phyloP scores from a whole-genome alignment of 2,888 invertebrate species.

The Conchocele bisecta region DNA sequence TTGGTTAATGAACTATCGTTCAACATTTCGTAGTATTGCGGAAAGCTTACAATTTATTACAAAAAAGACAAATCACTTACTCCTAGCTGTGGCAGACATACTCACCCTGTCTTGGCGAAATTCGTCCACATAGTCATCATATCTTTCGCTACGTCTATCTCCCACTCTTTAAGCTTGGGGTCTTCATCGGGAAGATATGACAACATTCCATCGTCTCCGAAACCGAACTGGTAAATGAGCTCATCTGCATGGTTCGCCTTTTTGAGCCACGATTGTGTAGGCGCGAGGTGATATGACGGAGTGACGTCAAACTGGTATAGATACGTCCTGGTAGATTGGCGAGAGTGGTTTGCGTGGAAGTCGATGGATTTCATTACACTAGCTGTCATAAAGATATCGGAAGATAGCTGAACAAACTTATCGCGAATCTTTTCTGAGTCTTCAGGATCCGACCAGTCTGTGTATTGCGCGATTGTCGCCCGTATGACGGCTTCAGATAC shows the following conservation, averaged over 20 bases:
- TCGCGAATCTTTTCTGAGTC: background rate
- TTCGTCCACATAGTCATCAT: slow-evolving; percentile 98
- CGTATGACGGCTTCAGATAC: background rate
- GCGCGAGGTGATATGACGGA: background rate
- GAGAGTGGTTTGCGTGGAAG: background rate
- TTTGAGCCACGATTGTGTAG: slow-evolving; percentile 1
- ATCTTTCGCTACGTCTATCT: slow-evolving; percentile 91
- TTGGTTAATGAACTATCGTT: too few relatives aligned
- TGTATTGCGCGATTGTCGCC: too few relatives aligned
- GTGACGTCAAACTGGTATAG: background rate
- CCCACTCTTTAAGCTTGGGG: slow-evolving; percentile 90
- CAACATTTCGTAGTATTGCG: too few relatives aligned
- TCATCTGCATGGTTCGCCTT: background rate
- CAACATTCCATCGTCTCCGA: slow-evolving; percentile 63
- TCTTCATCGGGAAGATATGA: slow-evolving; percentile 82
- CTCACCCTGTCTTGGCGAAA: slow-evolving; percentile 95
- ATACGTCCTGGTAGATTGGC: background rate
- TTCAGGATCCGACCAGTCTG: background rate
- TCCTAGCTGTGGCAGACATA: too few relatives aligned
- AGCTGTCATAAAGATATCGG: background rate
- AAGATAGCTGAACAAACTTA: background rate
- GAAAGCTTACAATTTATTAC: too few relatives aligned
- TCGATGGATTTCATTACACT: background rate
- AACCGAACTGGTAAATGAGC: background rate
- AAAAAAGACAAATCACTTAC: too few relatives aligned